Percentiles rank a stretch among this genome's conserved stretches.
phyloP scores from a whole-genome alignment of 2,888 invertebrate genomes.

The Heliconius aoede region DNA sequence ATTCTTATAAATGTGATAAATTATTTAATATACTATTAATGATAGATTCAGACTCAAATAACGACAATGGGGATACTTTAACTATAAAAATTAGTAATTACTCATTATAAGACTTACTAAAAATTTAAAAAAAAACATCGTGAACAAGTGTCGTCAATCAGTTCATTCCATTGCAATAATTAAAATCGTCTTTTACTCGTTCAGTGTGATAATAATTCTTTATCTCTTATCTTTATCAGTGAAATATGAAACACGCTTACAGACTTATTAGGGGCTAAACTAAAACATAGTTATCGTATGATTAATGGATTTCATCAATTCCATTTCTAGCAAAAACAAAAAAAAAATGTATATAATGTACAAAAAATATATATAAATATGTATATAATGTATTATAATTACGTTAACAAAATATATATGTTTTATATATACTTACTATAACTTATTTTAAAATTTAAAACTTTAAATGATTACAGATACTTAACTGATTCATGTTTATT shows the following conservation, averaged over 20 bases:
- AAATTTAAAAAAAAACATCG: neutral
- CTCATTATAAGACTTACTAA: too few species aligned
- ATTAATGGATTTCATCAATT: too few species aligned
- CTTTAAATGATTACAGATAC: too few species aligned
- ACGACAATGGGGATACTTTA: neutral
- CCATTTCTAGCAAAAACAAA: too few species aligned
- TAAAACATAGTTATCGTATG: neutral
- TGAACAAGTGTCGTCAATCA: conserved; percentile 5
- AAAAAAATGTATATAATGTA: too few species aligned
- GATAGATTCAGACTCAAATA: neutral
- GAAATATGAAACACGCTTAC: neutral
- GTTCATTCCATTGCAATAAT: neutral
- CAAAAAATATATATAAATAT: too few species aligned
- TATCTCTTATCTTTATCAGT: conserved; percentile 2
- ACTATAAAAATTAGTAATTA: neutral
- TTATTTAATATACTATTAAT: neutral
- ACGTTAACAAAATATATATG: too few species aligned
- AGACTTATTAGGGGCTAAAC: neutral
- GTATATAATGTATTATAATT: too few species aligned
- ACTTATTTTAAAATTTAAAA: too few species aligned
- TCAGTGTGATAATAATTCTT: neutral
- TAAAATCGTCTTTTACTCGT: conserved; percentile 10
- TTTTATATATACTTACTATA: too few species aligned
- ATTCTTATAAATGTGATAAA: too few species aligned
- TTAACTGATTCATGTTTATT: too few species aligned